Evolutionary conservation across 1,140 invertebrate species (phyloP), one percentile per base, ranked within the genome.

Genomic region (Formica selysi): DNA sequence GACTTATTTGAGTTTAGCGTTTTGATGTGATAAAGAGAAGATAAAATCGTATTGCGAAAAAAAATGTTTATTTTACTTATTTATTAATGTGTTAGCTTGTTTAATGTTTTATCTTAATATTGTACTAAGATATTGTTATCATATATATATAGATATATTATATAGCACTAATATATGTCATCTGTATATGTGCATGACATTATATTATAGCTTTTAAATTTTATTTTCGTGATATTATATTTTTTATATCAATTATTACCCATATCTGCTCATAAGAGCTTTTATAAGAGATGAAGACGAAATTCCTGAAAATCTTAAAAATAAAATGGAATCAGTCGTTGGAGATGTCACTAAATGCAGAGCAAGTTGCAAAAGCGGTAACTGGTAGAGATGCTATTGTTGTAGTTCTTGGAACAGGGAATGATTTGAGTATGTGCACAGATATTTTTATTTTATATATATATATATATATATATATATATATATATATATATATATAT

Each of bases 381-480:
- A 95, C 96, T 86, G 97, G 96, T 19, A 96, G 96, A 36, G 97
- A 98, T 91, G 97, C 95, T 3, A 97, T 98, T 29, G 96, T 98
- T 51, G 97, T 98, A 65, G 96, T 96, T 29, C 95, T 98, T 32
- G 98, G 98, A 22, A 98, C 98, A 0, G 95, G 97, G 65, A 97
- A 97, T 94, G 96, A 97, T 89, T 93, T 98, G 6, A 94, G 96
- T 96, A 1, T 94, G 89, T 65, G 19, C 10, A 70, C 7, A 76
- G 76, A 36, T 26, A 76, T 81, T 80, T 79, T 81, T 10, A 67
- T 65, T 67, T 41, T 61, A 61, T 78, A 32, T 54, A 41, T 41
- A 36, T 10, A 32, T 3, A 32, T 51, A n/a, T n/a, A n/a, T n/a
- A n/a, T n/a, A n/a, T n/a, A n/a, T n/a, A n/a, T n/a, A n/a, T n/a